These are phyloP conservation scores for Pagetopsis macropterus DNA, from an alignment of 2,797 vertebrate genomes.

Conservation along the genomic window DNA sequence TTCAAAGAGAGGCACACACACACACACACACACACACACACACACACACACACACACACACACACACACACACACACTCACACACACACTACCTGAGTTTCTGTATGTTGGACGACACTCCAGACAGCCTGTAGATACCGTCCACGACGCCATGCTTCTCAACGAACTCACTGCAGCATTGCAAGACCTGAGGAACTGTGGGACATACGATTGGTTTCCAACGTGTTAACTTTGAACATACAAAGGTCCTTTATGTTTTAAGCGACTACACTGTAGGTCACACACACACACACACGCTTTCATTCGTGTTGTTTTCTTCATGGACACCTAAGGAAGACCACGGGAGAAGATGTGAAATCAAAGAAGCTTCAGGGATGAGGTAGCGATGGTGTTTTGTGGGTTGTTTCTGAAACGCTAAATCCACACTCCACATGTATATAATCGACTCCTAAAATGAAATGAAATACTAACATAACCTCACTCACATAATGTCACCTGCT, in stretches of 20 bases:
- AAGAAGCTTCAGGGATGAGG: neutral
- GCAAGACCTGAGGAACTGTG: slow-evolving; percentile 91
- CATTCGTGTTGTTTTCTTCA: too few species aligned
- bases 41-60: too few species aligned
- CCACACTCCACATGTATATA: too few species aligned
- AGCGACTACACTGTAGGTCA: too few species aligned
- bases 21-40: slow-evolving; percentile 1
- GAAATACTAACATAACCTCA: neutral
- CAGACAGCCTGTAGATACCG: slow-evolving; percentile 94
- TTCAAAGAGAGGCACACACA: neutral
- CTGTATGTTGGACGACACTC: slow-evolving; percentile 95
- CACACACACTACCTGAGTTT: slow-evolving; percentile 84
- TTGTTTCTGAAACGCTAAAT: too few species aligned
- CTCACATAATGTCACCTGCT: too few species aligned
- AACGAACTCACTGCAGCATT: slow-evolving; percentile 91
- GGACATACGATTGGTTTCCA: neutral
- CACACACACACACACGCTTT: neutral
- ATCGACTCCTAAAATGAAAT: neutral
- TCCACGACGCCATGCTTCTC: slow-evolving; percentile 93
- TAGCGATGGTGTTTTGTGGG: neutral
- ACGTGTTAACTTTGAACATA: neutral
- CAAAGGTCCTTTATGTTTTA: too few species aligned
- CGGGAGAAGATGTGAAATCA: neutral
- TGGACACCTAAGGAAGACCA: too few species aligned
- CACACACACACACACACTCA: neutral